phyloP scores from a whole-genome alignment of 1,140 invertebrate species.

The Matsumurasca onukii region DNA sequence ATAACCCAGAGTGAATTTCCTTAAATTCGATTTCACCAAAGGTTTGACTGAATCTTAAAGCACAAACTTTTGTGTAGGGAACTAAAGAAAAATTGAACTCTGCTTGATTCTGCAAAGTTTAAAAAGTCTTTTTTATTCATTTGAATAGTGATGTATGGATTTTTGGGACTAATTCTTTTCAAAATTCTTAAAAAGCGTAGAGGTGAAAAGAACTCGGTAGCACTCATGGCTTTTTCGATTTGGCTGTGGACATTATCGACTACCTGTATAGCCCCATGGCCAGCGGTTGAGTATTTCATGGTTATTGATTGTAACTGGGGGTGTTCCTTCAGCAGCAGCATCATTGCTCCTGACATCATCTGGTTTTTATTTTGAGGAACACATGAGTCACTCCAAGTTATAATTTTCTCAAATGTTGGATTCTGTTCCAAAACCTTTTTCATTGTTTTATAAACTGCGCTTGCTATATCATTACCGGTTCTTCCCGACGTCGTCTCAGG shows the following conservation, averaged over 20 bases:
- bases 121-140: conserved; percentile 14
- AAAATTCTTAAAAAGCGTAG: conserved; percentile 25
- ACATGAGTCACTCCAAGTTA: conserved; percentile 43
- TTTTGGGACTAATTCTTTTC: no score
- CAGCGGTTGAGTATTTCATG: conserved; percentile 43
- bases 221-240: conserved; percentile 22
- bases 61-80: not conserved
- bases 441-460: conserved; percentile 41
- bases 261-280: conserved; percentile 42
- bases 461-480: conserved; percentile 42
- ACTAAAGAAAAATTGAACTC: not conserved
- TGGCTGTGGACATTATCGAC: no score
- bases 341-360: conserved; percentile 38
- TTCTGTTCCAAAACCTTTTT: conserved; percentile 33
- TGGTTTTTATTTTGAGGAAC: conserved; percentile 43
- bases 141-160: conserved; percentile 10
- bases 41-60: not conserved
- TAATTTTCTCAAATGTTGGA: conserved; percentile 35
- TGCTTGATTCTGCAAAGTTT: conserved; percentile 15
- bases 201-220: conserved; percentile 17
- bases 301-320: conserved; percentile 36
- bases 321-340: conserved; percentile 37
- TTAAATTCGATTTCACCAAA: conserved; percentile 8
- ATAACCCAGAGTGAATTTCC: not conserved
- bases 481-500: conserved; percentile 35